Conservation (phyloP, 2,113 vertebrate genomes). For the Poecilia latipinna region DNA sequence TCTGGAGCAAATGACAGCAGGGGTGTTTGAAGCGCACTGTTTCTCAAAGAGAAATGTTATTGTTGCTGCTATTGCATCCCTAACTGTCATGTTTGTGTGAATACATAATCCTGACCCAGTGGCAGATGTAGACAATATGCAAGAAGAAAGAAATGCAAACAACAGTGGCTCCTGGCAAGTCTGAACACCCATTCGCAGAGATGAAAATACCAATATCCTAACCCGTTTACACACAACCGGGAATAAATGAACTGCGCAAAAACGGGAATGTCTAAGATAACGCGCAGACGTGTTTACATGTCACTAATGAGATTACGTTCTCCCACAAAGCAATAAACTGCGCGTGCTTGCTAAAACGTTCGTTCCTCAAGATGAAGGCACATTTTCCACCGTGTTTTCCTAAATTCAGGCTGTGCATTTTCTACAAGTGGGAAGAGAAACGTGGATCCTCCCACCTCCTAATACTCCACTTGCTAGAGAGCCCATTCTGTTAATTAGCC, state of each 20-base stretch:
- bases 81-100: constrained; percentile 63
- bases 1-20: constrained; percentile 60
- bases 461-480: constrained; percentile 54
- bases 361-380: constrained; percentile 9
- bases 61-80: constrained; percentile 52
- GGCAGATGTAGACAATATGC: constrained; percentile 73
- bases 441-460: constrained; percentile 53
- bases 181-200: constrained; percentile 35
- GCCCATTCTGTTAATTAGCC: constrained; percentile 69
- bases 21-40: constrained; percentile 60
- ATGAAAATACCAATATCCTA: constrained; percentile 32
- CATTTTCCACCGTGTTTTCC: constrained; percentile 31
- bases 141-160: constrained; percentile 62
- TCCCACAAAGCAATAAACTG: constrained; percentile 22
- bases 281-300: constrained; percentile 39
- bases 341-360: constrained; percentile 7
- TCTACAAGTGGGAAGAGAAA: constrained; percentile 26
- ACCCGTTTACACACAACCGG: constrained; percentile 15
- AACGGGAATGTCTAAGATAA: constrained; percentile 17
- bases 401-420: constrained; percentile 41
- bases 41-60: constrained; percentile 55
- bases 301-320: constrained; percentile 56
- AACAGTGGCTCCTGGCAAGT: constrained; percentile 55
- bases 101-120: constrained; percentile 74
- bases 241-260: constrained; percentile 30